A percentile compares a stretch with the other conserved stretches of the same genome.
phyloP scores from a whole-genome alignment of 2,888 invertebrate genomes.

The Tachina fera region DNA sequence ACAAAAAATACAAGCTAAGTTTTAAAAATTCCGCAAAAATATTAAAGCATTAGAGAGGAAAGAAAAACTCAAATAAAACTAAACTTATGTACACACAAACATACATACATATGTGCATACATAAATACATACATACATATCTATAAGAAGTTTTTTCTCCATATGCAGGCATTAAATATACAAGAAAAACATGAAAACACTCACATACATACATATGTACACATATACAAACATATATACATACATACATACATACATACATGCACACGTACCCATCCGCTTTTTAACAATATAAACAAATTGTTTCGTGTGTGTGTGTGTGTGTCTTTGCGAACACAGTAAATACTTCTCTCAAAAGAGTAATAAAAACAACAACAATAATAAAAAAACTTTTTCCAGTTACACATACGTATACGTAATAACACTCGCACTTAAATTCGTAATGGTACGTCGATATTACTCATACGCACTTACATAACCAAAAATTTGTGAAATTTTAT shows the following conservation, averaged over 20 bases:
- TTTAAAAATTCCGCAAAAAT: no score
- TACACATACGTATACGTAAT: constrained; percentile 7
- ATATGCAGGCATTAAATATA: no score
- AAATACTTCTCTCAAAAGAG: background rate
- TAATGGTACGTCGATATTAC: constrained; percentile 2
- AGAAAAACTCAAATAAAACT: constrained; percentile 12
- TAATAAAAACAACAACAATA: constrained; percentile 21
- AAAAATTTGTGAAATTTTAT: background rate
- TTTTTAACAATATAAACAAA: no score
- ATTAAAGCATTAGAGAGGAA: no score
- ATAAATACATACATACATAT: background rate
- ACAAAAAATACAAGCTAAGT: background rate
- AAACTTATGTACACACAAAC: constrained; percentile 15
- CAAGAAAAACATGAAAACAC: no score
- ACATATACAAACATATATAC: no score
- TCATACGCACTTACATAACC: constrained; percentile 9
- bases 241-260: no score
- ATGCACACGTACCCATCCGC: background rate
- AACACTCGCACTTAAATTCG: background rate
- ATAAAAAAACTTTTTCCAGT: background rate
- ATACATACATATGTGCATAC: background rate
- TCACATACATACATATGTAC: no score
- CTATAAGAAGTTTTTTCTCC: no score
- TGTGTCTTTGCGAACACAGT: background rate
- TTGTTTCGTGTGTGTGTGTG: background rate